Evolutionary conservation across 2,888 invertebrate genomes (phyloP), one percentile per base, ranked within the genome.

Genomic region (Mythimna vitellina): DNA sequence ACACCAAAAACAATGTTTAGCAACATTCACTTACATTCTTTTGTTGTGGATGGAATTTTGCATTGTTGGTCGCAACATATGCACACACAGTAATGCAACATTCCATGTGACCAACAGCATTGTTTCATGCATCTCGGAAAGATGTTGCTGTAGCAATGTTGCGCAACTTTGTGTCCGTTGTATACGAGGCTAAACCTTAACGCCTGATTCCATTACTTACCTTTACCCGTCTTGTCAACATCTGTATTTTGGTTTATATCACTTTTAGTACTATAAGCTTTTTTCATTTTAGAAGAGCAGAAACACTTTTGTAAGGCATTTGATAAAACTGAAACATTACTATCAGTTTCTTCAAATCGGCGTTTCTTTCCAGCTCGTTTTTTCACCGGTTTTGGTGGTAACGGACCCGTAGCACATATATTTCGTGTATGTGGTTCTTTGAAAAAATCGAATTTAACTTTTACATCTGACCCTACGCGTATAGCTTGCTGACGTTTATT

Each of bases 401-500:
- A 14, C 6, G 29, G 22, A 49, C n/a, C 46, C 56, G 51, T 46
- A 57, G 0, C 12, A 61, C 7, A 42, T n/a, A 8, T 14, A 49
- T 17, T 42, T 17, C 25, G 51, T 46, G 22, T 22, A 20, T 35
- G 25, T 65, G 61, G 68, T 53, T 78, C 73, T 83, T 84, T 89
- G 62, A 65, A 84, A 77, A 89, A 88, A 65, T 86, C 84, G 7
- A 88, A 60, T 38, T 83, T 74, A 22, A 88, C 73, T 73, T 81
- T 82, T n/a, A 85, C 75, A 69, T 82, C 80, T 1, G 89, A 88
- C 32, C 85, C 81, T 25, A 88, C 22, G 53, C 73, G 81, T 12
- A 85, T 25, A 35, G 69, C 62, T 67, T 72, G 76, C 0, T 65
- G 42, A 68, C n/a, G 46, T 22, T 12, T 12, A 22, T 22, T 25